phyloP scores from a whole-genome alignment of 2,797 vertebrate genomes.

The Gastrophryne carolinensis region DNA sequence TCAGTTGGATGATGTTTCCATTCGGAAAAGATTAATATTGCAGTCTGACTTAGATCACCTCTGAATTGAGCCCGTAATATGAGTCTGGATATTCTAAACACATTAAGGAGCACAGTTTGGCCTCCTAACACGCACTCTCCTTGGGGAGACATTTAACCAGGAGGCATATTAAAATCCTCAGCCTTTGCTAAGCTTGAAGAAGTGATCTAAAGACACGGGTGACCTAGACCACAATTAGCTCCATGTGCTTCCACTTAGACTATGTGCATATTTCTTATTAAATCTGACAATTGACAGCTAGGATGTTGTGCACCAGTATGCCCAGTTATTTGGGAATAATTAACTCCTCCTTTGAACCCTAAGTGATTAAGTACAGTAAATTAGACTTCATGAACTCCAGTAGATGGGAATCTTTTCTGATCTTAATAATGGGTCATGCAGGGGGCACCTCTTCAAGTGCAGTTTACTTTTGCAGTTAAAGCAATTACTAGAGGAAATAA shows the following conservation, averaged over 20 bases:
- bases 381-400: slow-evolving; percentile 22
- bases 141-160: slow-evolving; percentile 1
- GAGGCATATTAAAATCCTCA: not conserved
- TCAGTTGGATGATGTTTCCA: not conserved
- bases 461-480: not conserved
- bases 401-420: not conserved
- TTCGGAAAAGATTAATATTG: slow-evolving; percentile 1
- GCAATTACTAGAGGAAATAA: slow-evolving; percentile 25
- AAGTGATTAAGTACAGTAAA: slow-evolving; percentile 40
- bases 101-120: not conserved
- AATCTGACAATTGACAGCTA: not conserved
- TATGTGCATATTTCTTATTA: slow-evolving; percentile 19
- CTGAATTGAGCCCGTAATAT: slow-evolving; percentile 1
- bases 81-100: not conserved
- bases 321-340: slow-evolving; percentile 26
- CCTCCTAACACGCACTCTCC: slow-evolving; percentile 1
- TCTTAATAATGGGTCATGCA: slow-evolving; percentile 15
- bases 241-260: slow-evolving; percentile 40
- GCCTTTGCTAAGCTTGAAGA: not conserved
- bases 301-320: slow-evolving; percentile 1
- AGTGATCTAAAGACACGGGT: slow-evolving; percentile 34
- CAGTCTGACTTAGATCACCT: slow-evolving; percentile 12
- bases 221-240: slow-evolving; percentile 13
- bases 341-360: slow-evolving; percentile 40
- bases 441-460: slow-evolving; percentile 3